phyloP scores from a whole-genome alignment of 2,888 invertebrate genomes.

The Lasioglossum malachurum region DNA sequence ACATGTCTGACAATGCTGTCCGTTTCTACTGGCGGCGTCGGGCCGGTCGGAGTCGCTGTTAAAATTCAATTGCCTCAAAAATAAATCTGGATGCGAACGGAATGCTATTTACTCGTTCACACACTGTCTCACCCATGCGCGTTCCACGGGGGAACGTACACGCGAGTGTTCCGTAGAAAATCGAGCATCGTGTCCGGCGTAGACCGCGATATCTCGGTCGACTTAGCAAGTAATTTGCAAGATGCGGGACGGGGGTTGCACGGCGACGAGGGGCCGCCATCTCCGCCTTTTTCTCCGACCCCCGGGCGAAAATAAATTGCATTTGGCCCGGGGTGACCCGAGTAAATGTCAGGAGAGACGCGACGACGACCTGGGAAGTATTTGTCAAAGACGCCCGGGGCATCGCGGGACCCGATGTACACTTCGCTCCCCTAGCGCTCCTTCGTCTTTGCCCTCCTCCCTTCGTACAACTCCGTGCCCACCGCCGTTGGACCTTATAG shows the following conservation, averaged over 20 bases:
- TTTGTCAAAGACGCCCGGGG: slow-evolving; percentile 64
- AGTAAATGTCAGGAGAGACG: slow-evolving; percentile 63
- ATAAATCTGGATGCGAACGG: not conserved
- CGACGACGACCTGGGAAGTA: slow-evolving; percentile 61
- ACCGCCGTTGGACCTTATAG: slow-evolving; percentile 17
- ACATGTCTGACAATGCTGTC: not conserved
- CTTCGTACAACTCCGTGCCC: not conserved
- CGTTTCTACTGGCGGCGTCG: not conserved
- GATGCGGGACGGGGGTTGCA: slow-evolving; percentile 29
- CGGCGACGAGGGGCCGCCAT: not conserved
- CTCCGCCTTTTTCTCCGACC: slow-evolving; percentile 48
- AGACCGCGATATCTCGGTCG: slow-evolving; percentile 39
- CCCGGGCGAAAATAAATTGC: slow-evolving; percentile 62
- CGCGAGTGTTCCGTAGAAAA: slow-evolving; percentile 8
- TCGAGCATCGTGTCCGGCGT: slow-evolving; percentile 20
- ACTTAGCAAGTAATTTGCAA: slow-evolving; percentile 63
- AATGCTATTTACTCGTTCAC: not conserved
- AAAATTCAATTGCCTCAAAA: not conserved
- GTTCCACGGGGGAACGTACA: not conserved
- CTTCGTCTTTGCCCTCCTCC: slow-evolving; percentile 13
- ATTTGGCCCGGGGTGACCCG: slow-evolving; percentile 63
- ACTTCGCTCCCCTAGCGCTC: slow-evolving; percentile 42
- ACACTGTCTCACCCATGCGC: not conserved
- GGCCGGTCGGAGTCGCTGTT: not conserved
- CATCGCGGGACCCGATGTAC: slow-evolving; percentile 45